phyloP scores from a whole-genome alignment of 2,113 vertebrate species.

The Heptranchias perlo region DNA sequence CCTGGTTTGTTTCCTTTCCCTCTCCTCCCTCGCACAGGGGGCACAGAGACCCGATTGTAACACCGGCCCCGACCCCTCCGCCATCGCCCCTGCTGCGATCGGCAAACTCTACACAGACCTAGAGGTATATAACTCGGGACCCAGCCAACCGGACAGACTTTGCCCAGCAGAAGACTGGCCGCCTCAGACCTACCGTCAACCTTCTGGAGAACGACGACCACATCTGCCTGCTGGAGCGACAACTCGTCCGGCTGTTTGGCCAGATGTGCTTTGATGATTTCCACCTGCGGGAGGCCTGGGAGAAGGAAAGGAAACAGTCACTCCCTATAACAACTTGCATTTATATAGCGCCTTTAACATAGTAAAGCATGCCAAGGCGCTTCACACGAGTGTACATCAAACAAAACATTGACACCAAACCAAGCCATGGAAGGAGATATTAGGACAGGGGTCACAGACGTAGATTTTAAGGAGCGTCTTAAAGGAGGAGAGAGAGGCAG shows the following conservation, averaged over 20 bases:
- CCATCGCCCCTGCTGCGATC: too few species aligned
- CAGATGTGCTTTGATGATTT: conserved; percentile 74
- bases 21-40: background rate
- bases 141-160: background rate
- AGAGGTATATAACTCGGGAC: background rate
- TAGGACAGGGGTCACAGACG: too few species aligned
- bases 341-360: background rate
- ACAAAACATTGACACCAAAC: background rate
- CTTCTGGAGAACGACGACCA: conserved; percentile 68
- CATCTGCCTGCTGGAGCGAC: conserved; percentile 76
- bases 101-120: background rate
- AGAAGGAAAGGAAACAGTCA: background rate
- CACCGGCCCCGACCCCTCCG: too few species aligned
- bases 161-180: background rate
- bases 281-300: conserved; percentile 76
- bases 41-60: background rate
- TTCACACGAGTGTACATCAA: background rate
- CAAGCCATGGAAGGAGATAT: too few species aligned
- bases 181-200: conserved; percentile 64
- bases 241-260: conserved; percentile 79
- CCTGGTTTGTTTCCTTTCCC: background rate
- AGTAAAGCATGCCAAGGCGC: background rate
- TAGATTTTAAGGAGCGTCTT: too few species aligned
- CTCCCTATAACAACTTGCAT: background rate
- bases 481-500: background rate